Conservation (phyloP, 2,797 vertebrate species). For the Enteromius anoplus region DNA sequence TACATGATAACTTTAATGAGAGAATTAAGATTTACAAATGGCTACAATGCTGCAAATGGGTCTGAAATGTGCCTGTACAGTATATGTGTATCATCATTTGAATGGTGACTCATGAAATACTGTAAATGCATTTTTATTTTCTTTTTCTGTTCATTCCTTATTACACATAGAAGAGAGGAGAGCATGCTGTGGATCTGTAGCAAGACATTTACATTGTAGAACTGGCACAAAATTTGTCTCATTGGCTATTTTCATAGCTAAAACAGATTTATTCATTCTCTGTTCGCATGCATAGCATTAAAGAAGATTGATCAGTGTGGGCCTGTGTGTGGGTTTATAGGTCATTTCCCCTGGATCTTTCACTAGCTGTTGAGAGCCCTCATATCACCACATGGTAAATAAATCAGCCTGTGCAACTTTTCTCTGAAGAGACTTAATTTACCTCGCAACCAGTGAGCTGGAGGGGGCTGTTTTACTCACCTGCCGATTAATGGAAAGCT, state of each 20-base stretch:
- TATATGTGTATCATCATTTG: constrained; percentile 16
- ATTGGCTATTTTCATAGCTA: constrained; percentile 48
- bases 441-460: constrained; percentile 62
- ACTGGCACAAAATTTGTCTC: constrained; percentile 48
- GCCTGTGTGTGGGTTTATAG: constrained; percentile 66
- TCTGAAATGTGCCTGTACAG: constrained; percentile 1
- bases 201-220: not conserved
- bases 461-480: constrained; percentile 64
- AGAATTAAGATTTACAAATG: constrained; percentile 3
- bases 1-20: constrained; percentile 3
- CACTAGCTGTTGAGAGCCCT: constrained; percentile 60
- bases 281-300: constrained; percentile 58
- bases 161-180: not conserved
- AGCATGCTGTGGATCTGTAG: not conserved
- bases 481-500: constrained; percentile 54
- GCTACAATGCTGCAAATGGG: not conserved
- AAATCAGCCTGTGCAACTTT: constrained; percentile 70
- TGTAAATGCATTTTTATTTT: constrained; percentile 18
- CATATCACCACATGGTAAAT: constrained; percentile 72
- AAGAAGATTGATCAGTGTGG: constrained; percentile 73
- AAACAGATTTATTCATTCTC: constrained; percentile 53
- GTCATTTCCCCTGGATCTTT: constrained; percentile 72
- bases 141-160: not conserved
- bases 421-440: constrained; percentile 73
- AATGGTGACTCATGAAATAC: constrained; percentile 5